A percentile compares a stretch with the other conserved stretches of the same genome.
Evolutionary conservation across 2,797 vertebrate species (phyloP).

Genomic region (Cyclura pinguis): DNA sequence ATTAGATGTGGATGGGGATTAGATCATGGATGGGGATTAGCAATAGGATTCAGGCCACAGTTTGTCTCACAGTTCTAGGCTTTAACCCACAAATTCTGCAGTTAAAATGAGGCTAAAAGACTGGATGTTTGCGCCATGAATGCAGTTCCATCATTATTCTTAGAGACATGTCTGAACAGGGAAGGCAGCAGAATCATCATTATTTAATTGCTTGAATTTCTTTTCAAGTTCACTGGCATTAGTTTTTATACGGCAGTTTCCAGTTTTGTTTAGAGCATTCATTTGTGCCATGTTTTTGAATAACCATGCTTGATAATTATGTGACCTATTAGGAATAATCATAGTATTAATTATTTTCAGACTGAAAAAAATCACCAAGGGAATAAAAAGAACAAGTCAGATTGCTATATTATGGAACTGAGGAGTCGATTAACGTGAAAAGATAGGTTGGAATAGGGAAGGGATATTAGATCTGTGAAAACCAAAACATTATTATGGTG

Average conservation of each 20-base stretch:
- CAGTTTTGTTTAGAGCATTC: neutral
- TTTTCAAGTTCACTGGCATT: neutral
- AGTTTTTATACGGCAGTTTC: neutral
- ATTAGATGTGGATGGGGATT: neutral
- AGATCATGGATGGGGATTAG: neutral
- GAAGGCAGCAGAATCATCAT: neutral
- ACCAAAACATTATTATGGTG: slow-evolving; percentile 20
- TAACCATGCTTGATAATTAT: neutral
- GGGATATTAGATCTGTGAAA: slow-evolving; percentile 33
- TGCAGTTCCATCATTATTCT: neutral
- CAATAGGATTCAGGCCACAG: neutral
- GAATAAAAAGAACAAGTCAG: neutral
- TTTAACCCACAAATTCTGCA: neutral
- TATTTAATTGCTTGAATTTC: neutral
- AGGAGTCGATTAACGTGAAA: slow-evolving; percentile 20
- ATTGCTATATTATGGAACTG: neutral
- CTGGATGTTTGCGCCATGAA: neutral
- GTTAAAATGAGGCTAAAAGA: neutral
- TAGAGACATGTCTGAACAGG: neutral
- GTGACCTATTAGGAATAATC: slow-evolving; percentile 1
- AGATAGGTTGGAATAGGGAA: slow-evolving; percentile 5
- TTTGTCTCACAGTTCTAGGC: neutral
- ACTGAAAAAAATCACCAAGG: slow-evolving; percentile 1
- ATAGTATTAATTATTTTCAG: slow-evolving; percentile 11
- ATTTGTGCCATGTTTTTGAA: neutral